Base-by-base conservation (phyloP, 2,113 vertebrate genomes). In the Collichthys lucidus region DNA sequence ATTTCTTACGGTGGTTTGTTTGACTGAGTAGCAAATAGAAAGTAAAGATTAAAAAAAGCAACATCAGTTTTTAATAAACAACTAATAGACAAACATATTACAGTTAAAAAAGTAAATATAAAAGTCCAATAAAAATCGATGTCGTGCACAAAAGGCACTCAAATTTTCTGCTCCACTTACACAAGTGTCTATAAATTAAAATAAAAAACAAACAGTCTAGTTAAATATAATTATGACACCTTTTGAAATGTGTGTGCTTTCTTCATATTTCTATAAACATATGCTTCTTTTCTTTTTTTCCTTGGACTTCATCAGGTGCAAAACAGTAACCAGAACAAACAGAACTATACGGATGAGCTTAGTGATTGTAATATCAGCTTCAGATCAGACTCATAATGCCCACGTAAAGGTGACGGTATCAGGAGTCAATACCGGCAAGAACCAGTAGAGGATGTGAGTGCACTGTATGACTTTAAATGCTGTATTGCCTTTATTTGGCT, bases 71-170 rank as follows among this genome's bases (percentile, higher is more conserved):
- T 47, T 85, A 90, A 84, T 78, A 67, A 89, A 87, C 71, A 91
- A 89, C 62, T 79, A 82, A 92, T 69, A 75, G 70, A 82, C 79
- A 83, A 83, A 84, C 67, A 80, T 79, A 70, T 86, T 84, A 82
- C 76, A 87, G 79, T 87, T 85, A 82, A 89, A 91, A 92, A 93
- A 90, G 77, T 46, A 90, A 89, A 86, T 86, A 89, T 70, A 92
- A 86, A 92, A 88, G 80, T 87, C 64, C 64, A 88, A 90, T 89
- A 92, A 89, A 93, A 91, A 91, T 63, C 60, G 42, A 91, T 90
- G 77, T 74, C 86, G 92, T 92, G 93, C 92, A 82, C 93, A 91
- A 91, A 95, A 94, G 93, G 94, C 94, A 94, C 92, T 92, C 44
- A 85, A 77, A 88, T 86, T 46, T 73, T 82, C 56, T 76, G 80